phyloP scores from a whole-genome alignment of 1,140 invertebrate genomes.

The Zaprionus africanus region DNA sequence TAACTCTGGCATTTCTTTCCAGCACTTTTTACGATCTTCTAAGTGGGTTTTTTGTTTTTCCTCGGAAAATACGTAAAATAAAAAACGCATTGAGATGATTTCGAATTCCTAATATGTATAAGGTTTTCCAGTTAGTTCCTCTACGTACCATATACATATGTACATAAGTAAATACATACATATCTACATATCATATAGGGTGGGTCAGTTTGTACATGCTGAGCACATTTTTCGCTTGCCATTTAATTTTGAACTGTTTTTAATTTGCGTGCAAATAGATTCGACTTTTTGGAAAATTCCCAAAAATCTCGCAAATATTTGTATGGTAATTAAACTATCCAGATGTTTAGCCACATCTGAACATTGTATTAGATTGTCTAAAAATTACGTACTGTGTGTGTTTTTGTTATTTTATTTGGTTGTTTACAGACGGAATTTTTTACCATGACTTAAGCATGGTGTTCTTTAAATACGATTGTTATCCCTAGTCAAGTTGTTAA shows the following conservation, averaged over 20 bases:
- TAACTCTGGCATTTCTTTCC: conserved; percentile 46
- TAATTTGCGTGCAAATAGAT: neutral
- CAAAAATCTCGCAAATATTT: neutral
- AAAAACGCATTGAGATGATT: conserved; percentile 15
- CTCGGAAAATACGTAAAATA: conserved; percentile 37
- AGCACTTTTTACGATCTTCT: conserved; percentile 38
- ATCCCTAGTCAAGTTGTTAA: no score
- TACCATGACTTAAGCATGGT: neutral
- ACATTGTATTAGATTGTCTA: neutral
- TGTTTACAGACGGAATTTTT: neutral
- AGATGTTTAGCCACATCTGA: conserved; percentile 1
- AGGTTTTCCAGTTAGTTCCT: neutral
- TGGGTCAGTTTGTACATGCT: neutral
- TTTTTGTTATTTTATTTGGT: neutral
- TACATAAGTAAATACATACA: neutral
- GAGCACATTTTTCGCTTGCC: neutral
- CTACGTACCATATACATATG: neutral
- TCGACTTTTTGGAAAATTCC: neutral
- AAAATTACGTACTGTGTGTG: neutral
- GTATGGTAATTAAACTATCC: conserved; percentile 2
- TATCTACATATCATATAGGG: conserved; percentile 9
- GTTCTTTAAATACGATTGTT: neutral
- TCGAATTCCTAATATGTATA: conserved; percentile 21
- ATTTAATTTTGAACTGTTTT: conserved; percentile 9
- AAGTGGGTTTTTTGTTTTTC: conserved; percentile 50